Base-by-base conservation (phyloP, 2,797 vertebrate species). In the Chiroxiphia lanceolata region DNA sequence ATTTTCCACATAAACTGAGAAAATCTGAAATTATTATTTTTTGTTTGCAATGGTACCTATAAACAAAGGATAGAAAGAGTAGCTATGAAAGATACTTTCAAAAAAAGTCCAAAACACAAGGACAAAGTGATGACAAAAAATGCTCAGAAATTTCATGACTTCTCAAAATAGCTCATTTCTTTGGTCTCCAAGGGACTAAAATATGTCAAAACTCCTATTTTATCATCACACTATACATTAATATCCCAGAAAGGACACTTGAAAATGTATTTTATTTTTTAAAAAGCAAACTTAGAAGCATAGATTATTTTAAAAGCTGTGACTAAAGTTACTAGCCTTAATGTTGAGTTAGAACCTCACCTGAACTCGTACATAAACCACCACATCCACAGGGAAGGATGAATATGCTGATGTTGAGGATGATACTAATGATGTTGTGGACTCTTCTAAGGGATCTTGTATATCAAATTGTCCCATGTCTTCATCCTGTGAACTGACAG, bases 291-390 rank as follows among this genome's bases (percentile, higher is more conserved):
- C 18, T 68, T 56, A 6, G 18, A 87, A 79, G 45, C 13, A 25
- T 3, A 3, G 22, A 4, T 63, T 79, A 15, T 61, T 47, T 77
- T n/a, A 29, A 84, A 68, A 44, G 60, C 17, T 42, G 13, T 40
- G 63, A 31, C 21, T 83, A 21, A 42, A 90, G 21, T 68, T 38
- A 59, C 8, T 56, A 11, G 5, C 20, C 9, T 48, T 19, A 79
- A 34, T 4, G 29, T 6, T n/a, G 40, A 57, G 27, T 79, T 57
- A 48, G 61, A 90, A 51, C 1, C 90, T 95, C 97, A 99, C 99
- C 99, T 99, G 99, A 80, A 99, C 99, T 97, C 99, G 98, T 89
- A 99, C 99, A 34, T 99, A 99, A 83, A 99, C 99, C 6, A 99
- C 99, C 68, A 99, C 99, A 42, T 99, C 99, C 53, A 99, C 99